These are phyloP conservation scores for Drosophila grimshawi DNA, from an alignment of 1,140 invertebrate species.

Conservation along the genomic window DNA sequence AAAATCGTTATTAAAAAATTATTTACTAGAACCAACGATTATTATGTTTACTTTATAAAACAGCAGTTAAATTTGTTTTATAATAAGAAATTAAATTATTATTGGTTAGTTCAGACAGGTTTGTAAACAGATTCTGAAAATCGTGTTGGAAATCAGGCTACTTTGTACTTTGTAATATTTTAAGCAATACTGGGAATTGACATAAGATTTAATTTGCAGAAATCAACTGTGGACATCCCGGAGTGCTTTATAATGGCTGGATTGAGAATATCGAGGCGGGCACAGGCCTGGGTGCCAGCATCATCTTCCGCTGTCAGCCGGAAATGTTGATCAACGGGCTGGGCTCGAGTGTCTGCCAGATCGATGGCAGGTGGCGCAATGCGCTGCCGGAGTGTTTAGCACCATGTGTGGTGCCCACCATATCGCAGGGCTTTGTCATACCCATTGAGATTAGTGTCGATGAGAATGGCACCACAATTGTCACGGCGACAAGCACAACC, in stretches of 20 bases:
- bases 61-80: too few species aligned
- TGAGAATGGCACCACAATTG: conserved; percentile 78
- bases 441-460: conserved; percentile 81
- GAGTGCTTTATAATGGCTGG: conserved; percentile 96
- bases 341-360: conserved; percentile 95
- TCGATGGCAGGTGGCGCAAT: conserved; percentile 97
- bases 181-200: too few species aligned
- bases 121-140: too few species aligned
- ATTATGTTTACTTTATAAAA: too few species aligned
- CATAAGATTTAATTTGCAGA: conserved; percentile 86
- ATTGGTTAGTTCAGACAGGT: too few species aligned
- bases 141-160: too few species aligned
- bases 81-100: too few species aligned
- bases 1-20: too few species aligned
- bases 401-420: conserved; percentile 95
- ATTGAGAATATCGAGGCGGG: conserved; percentile 96
- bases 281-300: conserved; percentile 94
- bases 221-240: conserved; percentile 97
- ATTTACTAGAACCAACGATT: too few species aligned
- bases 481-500: conserved; percentile 85
- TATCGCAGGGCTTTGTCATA: conserved; percentile 92
- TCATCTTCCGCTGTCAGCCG: conserved; percentile 97
- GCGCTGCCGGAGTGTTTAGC: conserved; percentile 95
- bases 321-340: conserved; percentile 96
- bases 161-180: too few species aligned